Percentiles rank a stretch among this genome's conserved stretches.
phyloP scores from a whole-genome alignment of 2,888 invertebrate genomes.

The Orthosia incerta region DNA sequence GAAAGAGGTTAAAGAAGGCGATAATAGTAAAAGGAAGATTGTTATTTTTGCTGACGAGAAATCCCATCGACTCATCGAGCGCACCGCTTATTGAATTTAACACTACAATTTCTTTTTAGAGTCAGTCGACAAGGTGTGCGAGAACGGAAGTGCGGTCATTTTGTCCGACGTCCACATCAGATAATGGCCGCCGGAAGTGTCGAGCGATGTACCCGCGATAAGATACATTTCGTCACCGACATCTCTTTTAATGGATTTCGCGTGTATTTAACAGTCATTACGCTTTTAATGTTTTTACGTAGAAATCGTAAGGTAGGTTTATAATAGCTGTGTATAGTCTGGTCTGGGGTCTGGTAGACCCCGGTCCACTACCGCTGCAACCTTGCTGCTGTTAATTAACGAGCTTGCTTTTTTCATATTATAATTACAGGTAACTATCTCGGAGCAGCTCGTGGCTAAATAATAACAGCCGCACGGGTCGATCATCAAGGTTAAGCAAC shows the following conservation, averaged over 20 bases:
- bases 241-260: conserved; percentile 65
- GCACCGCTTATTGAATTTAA: neutral
- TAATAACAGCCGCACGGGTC: too few species aligned
- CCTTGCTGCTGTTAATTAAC: too few species aligned
- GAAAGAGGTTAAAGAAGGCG: too few species aligned
- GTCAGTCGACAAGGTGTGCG: conserved; percentile 61
- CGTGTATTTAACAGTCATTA: conserved; percentile 60
- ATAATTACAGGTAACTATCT: too few species aligned
- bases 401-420: too few species aligned
- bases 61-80: too few species aligned
- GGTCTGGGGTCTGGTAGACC: neutral
- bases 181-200: conserved; percentile 70
- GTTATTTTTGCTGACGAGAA: too few species aligned
- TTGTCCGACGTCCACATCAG: conserved; percentile 67
- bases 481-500: too few species aligned
- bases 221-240: conserved; percentile 57
- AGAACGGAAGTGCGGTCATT: conserved; percentile 70
- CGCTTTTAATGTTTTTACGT: conserved; percentile 54
- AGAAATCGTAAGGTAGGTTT: conserved; percentile 51
- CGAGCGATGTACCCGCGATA: conserved; percentile 64
- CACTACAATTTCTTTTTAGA: conserved; percentile 37
- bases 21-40: too few species aligned
- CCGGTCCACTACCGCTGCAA: too few species aligned
- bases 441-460: too few species aligned
- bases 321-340: neutral